These are phyloP conservation scores for Malachius bipustulatus DNA, from an alignment of 2,888 invertebrate genomes.

Conservation along the genomic window DNA sequence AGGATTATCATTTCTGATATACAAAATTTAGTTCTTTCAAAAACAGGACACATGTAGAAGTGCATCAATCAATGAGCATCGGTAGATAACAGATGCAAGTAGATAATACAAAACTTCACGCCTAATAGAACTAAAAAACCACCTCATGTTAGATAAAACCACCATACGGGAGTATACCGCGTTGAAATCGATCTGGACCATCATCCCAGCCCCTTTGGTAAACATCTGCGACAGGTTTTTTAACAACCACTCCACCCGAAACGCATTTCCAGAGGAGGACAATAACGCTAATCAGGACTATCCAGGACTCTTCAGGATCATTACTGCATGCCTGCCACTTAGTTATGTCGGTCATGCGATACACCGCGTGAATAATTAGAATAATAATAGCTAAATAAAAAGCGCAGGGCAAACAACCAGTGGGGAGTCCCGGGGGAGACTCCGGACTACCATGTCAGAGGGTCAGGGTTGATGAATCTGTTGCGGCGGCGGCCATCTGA, in stretches of 20 bases:
- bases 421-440: constrained; percentile 30
- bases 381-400: constrained; percentile 39
- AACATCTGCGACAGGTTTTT: constrained; percentile 12
- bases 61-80: no score
- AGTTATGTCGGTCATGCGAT: constrained; percentile 37
- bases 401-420: constrained; percentile 35
- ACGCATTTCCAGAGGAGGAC: constrained; percentile 25
- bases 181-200: no score
- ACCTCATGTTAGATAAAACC: no score
- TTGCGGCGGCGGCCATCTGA: constrained; percentile 34
- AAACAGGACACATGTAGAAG: no score
- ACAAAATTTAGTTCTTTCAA: no score
- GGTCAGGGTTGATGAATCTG: constrained; percentile 38
- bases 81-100: no score
- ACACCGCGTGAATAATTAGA: constrained; percentile 38
- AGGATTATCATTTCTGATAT: no score
- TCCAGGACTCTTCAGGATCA: constrained; percentile 18
- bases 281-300: constrained; percentile 28
- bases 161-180: no score
- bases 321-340: constrained; percentile 32
- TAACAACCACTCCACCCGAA: constrained; percentile 6
- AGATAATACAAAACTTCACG: no score
- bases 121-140: no score
- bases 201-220: constrained; percentile 11
- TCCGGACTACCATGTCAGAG: constrained; percentile 34